Base-by-base conservation (phyloP, 92 coral and sea anemone species). In the Galaxea fascicularis region DNA sequence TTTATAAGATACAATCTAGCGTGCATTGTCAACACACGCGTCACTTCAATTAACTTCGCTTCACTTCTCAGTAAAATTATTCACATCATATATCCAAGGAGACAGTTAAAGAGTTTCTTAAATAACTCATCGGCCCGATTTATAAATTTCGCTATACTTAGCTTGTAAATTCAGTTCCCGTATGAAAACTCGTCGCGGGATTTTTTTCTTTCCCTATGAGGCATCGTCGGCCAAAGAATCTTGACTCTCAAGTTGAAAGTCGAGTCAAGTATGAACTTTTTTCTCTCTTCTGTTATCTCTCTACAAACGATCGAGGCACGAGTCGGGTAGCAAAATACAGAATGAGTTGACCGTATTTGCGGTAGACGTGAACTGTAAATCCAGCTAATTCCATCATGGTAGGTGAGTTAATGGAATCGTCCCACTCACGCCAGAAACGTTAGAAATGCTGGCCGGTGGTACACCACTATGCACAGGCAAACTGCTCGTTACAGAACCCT, bases 371-470 rank as follows among this genome's bases (percentile, higher is more conserved):
- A 71, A 57, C 74, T 31, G 27, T 18, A 71, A 63, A 85, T 44
- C 71, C 29, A 30, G 72, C 64, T 64, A 73, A 76, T 81, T 88
- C 80, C 83, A 68, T 88, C 86, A 88, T 10, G 73, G 87, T 91
- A 97, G 89, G 82, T 97, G 99, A 49, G 99, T 92, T 84, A 97
- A 83, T 24, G 99, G 99, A 90, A 97, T 93, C 31, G 99, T 97
- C 82, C 95, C 99, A 59, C 91, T 90, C 10, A 90, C 95, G 51
- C 90, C 92, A 15, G 91, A 54, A 71, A 93, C 89, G 84, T 71
- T 94, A 89, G 82, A 73, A 73, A 90, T 79, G 53, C 87, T 85
- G 14, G 60, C 88, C 71, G 81, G 54, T 16, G 87, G 28, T 0
- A 87, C 80, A 44, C 73, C 82, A 39, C 84, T 87, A 24, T 47